Evolutionary conservation across 2,797 vertebrate species (phyloP).

Genomic region (Sebastes variabilis): DNA sequence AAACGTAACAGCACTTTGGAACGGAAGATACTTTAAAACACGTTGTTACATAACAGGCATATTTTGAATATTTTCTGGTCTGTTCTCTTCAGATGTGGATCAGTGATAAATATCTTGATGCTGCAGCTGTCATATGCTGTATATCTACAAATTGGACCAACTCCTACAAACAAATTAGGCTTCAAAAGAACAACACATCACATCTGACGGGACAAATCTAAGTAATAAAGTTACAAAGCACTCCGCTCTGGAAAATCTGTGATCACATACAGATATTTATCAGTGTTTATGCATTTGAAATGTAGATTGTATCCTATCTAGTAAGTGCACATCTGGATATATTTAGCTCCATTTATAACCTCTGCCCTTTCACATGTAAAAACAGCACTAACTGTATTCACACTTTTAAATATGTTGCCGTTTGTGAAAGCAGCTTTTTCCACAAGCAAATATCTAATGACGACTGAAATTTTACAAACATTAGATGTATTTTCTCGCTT

Average conservation of each 20-base stretch:
- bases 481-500: background rate
- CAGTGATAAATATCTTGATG: background rate
- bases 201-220: no score
- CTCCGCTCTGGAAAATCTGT: background rate
- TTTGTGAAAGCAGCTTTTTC: background rate
- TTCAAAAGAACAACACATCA: background rate
- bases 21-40: background rate
- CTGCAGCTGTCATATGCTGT: slow-evolving; percentile 2
- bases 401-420: background rate
- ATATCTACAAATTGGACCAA: slow-evolving; percentile 22
- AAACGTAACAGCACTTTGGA: background rate
- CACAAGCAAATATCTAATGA: background rate
- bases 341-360: slow-evolving; percentile 19
- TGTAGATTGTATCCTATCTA: slow-evolving; percentile 19
- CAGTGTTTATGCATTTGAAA: slow-evolving; percentile 14
- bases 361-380: background rate
- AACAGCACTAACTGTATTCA: background rate
- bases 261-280: slow-evolving; percentile 6
- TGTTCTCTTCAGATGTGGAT: background rate
- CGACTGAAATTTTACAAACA: background rate
- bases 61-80: background rate
- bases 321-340: slow-evolving; percentile 50
- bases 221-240: no score
- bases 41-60: background rate
- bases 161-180: slow-evolving; percentile 1